These are phyloP conservation scores for Orthosia incerta DNA, from an alignment of 2,888 invertebrate species.

Conservation along the genomic window DNA sequence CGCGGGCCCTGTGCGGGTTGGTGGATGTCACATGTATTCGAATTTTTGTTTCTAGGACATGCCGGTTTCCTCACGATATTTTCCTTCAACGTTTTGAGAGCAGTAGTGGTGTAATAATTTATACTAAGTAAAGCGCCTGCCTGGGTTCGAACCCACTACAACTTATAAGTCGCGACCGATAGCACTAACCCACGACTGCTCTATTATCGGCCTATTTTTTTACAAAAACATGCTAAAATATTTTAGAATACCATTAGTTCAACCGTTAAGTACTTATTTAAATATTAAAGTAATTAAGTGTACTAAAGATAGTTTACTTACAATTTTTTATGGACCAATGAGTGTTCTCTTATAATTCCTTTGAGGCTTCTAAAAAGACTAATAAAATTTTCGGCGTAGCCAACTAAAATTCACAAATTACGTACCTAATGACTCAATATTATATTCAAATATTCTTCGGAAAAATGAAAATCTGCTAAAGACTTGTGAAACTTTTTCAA, in stretches of 20 bases:
- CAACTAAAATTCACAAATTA: constrained; percentile 33
- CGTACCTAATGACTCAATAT: constrained; percentile 17
- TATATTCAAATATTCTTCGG: constrained; percentile 7
- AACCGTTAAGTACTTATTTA: constrained; percentile 29
- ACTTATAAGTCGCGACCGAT: too few relatives aligned
- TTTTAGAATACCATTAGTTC: constrained; percentile 27
- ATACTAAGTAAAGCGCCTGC: too few relatives aligned
- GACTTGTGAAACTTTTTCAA: neutral
- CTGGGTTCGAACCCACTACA: too few relatives aligned
- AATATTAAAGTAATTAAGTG: constrained; percentile 46
- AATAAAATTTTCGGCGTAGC: neutral
- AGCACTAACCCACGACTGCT: too few relatives aligned
- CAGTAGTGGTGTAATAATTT: too few relatives aligned
- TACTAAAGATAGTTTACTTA: constrained; percentile 27
- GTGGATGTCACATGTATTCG: too few relatives aligned
- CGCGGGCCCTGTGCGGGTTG: too few relatives aligned
- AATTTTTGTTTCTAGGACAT: too few relatives aligned
- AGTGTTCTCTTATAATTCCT: constrained; percentile 21
- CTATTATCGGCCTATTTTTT: neutral
- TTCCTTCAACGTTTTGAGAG: too few relatives aligned
- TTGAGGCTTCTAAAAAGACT: constrained; percentile 30
- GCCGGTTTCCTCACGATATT: too few relatives aligned
- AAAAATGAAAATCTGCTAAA: constrained; percentile 8
- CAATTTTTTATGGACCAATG: constrained; percentile 15
- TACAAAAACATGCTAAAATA: constrained; percentile 4